Percentiles rank a stretch among this genome's conserved stretches.
These are phyloP conservation scores for Cyclophora albipunctata DNA, from an alignment of 2,888 invertebrate species.

Conservation along the genomic window DNA sequence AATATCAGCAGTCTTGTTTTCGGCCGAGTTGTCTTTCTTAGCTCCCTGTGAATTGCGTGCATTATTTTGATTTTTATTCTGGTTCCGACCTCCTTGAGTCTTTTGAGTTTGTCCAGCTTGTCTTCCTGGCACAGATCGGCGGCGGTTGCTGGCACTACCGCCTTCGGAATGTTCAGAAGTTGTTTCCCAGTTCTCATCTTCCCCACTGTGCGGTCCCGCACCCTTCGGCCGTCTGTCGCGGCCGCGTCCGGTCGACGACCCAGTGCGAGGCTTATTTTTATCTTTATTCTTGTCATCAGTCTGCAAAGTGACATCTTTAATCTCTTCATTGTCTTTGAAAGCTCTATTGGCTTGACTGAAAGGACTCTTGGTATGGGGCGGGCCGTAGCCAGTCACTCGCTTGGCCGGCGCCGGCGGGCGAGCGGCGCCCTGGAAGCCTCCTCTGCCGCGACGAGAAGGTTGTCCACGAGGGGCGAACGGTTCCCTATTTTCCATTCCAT, in stretches of 20 bases:
- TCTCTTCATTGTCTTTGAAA: slow-evolving; percentile 55
- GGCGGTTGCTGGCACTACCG: slow-evolving; percentile 42
- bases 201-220: slow-evolving; percentile 55
- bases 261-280: slow-evolving; percentile 79
- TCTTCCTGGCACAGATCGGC: slow-evolving; percentile 46
- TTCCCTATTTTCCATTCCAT: slow-evolving; percentile 73
- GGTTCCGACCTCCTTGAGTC: slow-evolving; percentile 48
- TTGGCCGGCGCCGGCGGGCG: slow-evolving; percentile 72
- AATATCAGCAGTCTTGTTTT: slow-evolving; percentile 52
- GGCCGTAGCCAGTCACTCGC: slow-evolving; percentile 84
- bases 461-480: slow-evolving; percentile 92
- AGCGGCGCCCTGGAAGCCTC: slow-evolving; percentile 65
- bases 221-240: slow-evolving; percentile 60
- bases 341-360: slow-evolving; percentile 75
- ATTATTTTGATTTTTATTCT: slow-evolving; percentile 49
- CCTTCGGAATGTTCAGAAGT: slow-evolving; percentile 88
- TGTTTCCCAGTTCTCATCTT: slow-evolving; percentile 85
- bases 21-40: slow-evolving; percentile 47
- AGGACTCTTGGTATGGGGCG: slow-evolving; percentile 86
- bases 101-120: slow-evolving; percentile 43
- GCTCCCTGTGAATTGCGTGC: slow-evolving; percentile 40
- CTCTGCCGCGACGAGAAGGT: slow-evolving; percentile 90
- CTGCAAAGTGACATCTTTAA: slow-evolving; percentile 40
- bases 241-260: slow-evolving; percentile 78
- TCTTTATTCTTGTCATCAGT: slow-evolving; percentile 80